These are phyloP conservation scores for Venusia cambrica DNA, from an alignment of 2,888 invertebrate species.

Conservation along the genomic window DNA sequence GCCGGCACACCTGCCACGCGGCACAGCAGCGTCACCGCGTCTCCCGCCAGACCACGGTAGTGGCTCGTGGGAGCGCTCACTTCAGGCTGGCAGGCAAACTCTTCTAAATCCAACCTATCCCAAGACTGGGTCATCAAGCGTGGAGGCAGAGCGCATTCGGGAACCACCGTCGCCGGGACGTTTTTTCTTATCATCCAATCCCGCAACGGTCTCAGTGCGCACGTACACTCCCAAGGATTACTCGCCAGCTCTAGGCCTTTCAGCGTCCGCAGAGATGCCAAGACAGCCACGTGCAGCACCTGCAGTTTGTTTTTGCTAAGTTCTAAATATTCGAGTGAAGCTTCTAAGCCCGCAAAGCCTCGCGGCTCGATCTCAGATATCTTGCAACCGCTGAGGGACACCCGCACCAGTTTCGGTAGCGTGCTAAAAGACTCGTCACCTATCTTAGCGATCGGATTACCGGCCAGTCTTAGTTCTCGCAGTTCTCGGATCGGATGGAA, in stretches of 20 bases:
- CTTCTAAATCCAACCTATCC: conserved; percentile 88
- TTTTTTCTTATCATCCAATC: conserved; percentile 91
- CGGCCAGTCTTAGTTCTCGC: conserved; percentile 86
- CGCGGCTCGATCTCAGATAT: conserved; percentile 84
- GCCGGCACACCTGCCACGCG: conserved; percentile 86
- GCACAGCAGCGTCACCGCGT: conserved; percentile 87
- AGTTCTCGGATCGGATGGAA: conserved; percentile 87
- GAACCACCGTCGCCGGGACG: conserved; percentile 85
- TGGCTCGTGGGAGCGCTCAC: conserved; percentile 82
- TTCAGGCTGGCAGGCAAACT: conserved; percentile 89
- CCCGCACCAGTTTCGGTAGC: conserved; percentile 84
- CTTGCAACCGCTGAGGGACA: conserved; percentile 88
- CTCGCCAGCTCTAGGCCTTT: conserved; percentile 88
- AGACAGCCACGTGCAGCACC: conserved; percentile 83
- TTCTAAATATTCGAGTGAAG: conserved; percentile 87
- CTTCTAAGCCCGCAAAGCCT: conserved; percentile 87
- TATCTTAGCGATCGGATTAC: conserved; percentile 87
- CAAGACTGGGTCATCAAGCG: conserved; percentile 84
- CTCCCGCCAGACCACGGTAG: conserved; percentile 85
- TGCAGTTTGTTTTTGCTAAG: conserved; percentile 87
- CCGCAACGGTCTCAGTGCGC: conserved; percentile 85
- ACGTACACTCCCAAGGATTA: conserved; percentile 93
- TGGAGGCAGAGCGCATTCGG: conserved; percentile 85
- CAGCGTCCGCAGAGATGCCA: conserved; percentile 85
- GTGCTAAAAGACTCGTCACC: conserved; percentile 85